Percentiles rank a stretch among this genome's conserved stretches.
These are phyloP conservation scores for Chondrosia reniformis DNA, from an alignment of 37 sponge, comb jelly and placozoan genomes.

Conservation along the genomic window DNA sequence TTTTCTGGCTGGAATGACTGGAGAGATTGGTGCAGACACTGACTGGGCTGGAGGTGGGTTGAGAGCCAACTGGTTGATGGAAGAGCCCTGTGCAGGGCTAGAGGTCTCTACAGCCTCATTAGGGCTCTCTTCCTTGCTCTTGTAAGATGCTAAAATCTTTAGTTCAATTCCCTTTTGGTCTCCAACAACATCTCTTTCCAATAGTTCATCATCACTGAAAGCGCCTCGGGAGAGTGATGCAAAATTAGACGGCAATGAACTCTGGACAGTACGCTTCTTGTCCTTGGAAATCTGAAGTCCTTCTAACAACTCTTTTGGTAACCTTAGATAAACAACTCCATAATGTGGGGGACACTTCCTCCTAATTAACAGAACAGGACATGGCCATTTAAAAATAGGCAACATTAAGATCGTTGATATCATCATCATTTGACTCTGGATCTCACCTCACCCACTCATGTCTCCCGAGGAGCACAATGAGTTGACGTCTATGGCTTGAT, in stretches of 20 bases:
- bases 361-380: too few species aligned
- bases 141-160: too few species aligned
- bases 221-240: neutral
- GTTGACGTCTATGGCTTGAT: too few species aligned
- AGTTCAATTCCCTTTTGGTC: too few species aligned
- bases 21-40: neutral
- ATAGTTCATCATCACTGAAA: constrained; percentile 9
- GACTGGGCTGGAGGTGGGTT: neutral
- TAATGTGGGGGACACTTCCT: constrained; percentile 47
- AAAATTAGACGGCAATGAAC: neutral
- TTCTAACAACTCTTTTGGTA: constrained; percentile 27
- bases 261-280: neutral
- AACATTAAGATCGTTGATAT: too few species aligned
- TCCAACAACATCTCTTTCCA: neutral
- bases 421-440: too few species aligned
- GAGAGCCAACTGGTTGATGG: neutral
- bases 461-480: too few species aligned
- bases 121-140: neutral
- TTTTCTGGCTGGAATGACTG: neutral
- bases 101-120: neutral
- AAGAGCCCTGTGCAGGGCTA: neutral
- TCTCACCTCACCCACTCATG: too few species aligned
- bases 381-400: too few species aligned
- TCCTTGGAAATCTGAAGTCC: neutral
- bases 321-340: constrained; percentile 49